Percentiles rank a stretch among this genome's conserved stretches.
These are phyloP conservation scores for Corbicula japonica DNA, from an alignment of 2,888 invertebrate species.

Conservation along the genomic window DNA sequence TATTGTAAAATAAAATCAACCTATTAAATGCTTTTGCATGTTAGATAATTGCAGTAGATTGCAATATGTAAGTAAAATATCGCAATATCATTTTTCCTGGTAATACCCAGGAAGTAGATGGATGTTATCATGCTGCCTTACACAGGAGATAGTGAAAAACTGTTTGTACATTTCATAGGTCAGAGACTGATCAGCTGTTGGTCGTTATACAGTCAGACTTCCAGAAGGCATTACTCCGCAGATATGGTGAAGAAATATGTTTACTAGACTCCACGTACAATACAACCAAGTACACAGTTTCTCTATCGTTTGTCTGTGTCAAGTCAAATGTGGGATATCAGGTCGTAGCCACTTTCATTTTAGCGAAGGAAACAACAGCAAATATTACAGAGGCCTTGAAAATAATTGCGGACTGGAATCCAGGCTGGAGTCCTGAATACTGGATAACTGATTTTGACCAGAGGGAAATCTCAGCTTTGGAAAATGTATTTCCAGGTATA, in stretches of 20 bases:
- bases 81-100: too few species aligned
- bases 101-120: too few species aligned
- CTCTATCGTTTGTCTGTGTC: constrained; percentile 9
- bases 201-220: constrained; percentile 8
- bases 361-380: constrained; percentile 17
- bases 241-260: not conserved
- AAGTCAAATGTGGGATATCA: constrained; percentile 10
- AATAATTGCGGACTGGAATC: constrained; percentile 1
- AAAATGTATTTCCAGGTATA: constrained; percentile 27
- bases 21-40: too few species aligned
- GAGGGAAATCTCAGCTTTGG: constrained; percentile 27
- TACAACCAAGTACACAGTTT: constrained; percentile 3
- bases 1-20: too few species aligned
- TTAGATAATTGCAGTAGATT: too few species aligned
- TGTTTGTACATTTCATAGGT: not conserved
- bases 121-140: too few species aligned
- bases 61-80: too few species aligned
- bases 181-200: not conserved
- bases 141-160: too few species aligned
- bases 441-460: constrained; percentile 21
- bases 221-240: constrained; percentile 3
- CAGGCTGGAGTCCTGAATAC: constrained; percentile 1
- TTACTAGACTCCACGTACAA: constrained; percentile 19
- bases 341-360: constrained; percentile 12
- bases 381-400: constrained; percentile 9